phyloP scores from a whole-genome alignment of 1,140 invertebrate species.

The Leptestheria dahalacensis region DNA sequence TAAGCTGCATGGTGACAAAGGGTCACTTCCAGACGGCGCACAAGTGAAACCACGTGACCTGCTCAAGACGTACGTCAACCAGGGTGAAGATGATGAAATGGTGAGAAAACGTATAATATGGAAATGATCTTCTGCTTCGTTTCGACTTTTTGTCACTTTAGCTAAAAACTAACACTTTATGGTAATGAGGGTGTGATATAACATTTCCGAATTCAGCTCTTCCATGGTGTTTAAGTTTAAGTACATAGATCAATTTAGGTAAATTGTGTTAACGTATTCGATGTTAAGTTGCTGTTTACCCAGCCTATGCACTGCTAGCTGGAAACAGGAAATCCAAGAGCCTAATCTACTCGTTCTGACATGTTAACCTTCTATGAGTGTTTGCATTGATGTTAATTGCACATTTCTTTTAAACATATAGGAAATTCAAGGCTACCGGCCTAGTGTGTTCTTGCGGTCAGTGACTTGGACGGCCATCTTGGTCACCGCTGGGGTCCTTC shows the following conservation, averaged over 20 bases:
- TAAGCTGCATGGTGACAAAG: not conserved
- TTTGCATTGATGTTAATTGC: too few relatives aligned
- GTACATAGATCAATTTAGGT: not conserved
- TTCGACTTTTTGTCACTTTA: too few relatives aligned
- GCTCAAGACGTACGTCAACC: not conserved
- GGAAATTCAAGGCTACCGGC: slow-evolving; percentile 47
- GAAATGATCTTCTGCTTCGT: too few relatives aligned
- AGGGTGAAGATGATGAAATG: slow-evolving; percentile 12
- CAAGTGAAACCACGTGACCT: not conserved
- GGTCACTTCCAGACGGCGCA: too few relatives aligned
- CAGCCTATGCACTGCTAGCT: not conserved
- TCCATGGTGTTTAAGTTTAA: too few relatives aligned
- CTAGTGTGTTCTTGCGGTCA: slow-evolving; percentile 31
- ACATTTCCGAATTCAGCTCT: too few relatives aligned
- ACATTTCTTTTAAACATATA: slow-evolving; percentile 27
- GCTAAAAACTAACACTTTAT: too few relatives aligned
- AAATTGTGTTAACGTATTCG: not conserved
- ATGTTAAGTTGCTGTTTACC: not conserved
- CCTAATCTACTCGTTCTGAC: too few relatives aligned
- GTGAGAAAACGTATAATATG: too few relatives aligned
- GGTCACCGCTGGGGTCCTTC: slow-evolving; percentile 51
- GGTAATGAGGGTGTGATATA: too few relatives aligned
- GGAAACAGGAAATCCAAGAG: too few relatives aligned
- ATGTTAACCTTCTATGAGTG: too few relatives aligned
- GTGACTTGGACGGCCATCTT: slow-evolving; percentile 45